Conservation (phyloP, 2,888 invertebrate species). For the Cotesia congregata region DNA sequence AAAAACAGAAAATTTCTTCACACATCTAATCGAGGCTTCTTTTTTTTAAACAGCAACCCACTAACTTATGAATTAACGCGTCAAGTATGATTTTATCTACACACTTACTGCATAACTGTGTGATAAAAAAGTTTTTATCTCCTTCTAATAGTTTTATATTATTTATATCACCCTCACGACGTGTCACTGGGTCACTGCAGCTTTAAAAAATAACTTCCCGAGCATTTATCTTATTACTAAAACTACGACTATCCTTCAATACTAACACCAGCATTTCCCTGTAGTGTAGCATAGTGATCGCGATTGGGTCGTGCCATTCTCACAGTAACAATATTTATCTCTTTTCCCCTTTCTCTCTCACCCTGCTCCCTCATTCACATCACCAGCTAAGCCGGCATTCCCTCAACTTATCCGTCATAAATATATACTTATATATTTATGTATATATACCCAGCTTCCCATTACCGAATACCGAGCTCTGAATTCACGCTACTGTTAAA, state of each 20-base stretch:
- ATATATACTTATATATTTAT: slow-evolving; percentile 8
- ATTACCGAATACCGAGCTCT: too few relatives aligned
- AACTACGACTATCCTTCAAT: neutral
- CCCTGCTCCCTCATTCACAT: slow-evolving; percentile 16
- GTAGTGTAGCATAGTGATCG: slow-evolving; percentile 16
- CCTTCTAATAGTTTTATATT: neutral
- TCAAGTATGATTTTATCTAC: neutral
- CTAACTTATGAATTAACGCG: neutral
- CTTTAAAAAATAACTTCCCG: slow-evolving; percentile 13
- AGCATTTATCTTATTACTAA: slow-evolving; percentile 48
- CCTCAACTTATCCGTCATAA: slow-evolving; percentile 27
- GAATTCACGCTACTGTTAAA: too few relatives aligned
- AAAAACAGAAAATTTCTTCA: neutral
- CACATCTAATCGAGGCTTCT: neutral
- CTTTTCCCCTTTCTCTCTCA: slow-evolving; percentile 17
- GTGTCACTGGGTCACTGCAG: slow-evolving; percentile 46
- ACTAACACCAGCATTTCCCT: slow-evolving; percentile 6
- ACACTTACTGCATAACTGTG: neutral
- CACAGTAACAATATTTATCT: slow-evolving; percentile 51
- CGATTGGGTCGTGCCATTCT: slow-evolving; percentile 52
- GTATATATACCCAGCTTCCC: too few relatives aligned
- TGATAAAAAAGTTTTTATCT: neutral
- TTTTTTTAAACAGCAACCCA: neutral
- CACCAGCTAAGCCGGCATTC: slow-evolving; percentile 12
- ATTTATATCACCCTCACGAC: slow-evolving; percentile 5